Evolutionary conservation across 1,140 invertebrate species (phyloP).

Genomic region (Hyles vespertilio): DNA sequence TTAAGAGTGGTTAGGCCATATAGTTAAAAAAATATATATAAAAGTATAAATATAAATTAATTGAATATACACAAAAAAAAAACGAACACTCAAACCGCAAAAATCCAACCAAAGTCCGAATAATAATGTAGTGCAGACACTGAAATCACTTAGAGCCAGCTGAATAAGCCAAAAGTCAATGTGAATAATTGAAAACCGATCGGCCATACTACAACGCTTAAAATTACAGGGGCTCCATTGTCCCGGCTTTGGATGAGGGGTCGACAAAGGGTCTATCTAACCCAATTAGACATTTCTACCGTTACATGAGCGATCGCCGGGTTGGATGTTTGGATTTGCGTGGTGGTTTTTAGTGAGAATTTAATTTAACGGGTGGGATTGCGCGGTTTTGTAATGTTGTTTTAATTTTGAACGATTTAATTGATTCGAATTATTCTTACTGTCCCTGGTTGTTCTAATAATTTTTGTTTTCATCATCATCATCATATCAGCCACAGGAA

Average conservation of each 20-base stretch:
- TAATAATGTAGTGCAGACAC: neutral
- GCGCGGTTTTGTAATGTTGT: no score
- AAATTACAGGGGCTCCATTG: constrained; percentile 32
- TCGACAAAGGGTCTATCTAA: constrained; percentile 30
- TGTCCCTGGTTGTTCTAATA: no score
- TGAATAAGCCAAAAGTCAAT: constrained; percentile 6
- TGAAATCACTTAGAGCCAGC: no score
- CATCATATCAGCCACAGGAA: no score
- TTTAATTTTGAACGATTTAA: neutral
- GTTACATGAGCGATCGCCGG: constrained; percentile 12
- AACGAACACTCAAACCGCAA: no score
- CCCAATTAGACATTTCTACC: constrained; percentile 36
- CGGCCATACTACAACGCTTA: constrained; percentile 7
- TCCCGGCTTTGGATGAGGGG: constrained; percentile 16
- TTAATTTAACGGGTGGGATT: constrained; percentile 24
- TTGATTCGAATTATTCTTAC: neutral
- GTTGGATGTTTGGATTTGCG: constrained; percentile 16
- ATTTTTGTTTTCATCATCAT: no score
- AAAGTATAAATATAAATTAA: no score
- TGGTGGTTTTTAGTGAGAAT: constrained; percentile 17
- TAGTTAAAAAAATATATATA: no score
- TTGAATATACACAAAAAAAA: no score
- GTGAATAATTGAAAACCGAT: constrained; percentile 19
- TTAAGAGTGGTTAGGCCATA: no score
- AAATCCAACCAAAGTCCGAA: neutral